A percentile compares a stretch with the other conserved stretches of the same genome.
phyloP scores from a whole-genome alignment of 2,888 invertebrate genomes.

The Yponomeuta malinellus region DNA sequence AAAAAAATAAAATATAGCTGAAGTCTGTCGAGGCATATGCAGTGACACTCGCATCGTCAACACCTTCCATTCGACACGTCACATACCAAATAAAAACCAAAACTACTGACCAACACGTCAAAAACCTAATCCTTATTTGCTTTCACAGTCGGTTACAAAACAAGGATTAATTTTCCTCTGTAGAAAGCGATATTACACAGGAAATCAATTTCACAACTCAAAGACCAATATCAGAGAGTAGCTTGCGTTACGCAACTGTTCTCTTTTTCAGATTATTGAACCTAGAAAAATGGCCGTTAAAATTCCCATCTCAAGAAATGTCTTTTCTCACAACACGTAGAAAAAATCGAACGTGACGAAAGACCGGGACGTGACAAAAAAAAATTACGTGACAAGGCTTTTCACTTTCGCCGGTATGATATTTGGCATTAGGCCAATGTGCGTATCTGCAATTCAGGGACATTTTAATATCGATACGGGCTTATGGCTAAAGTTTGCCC shows the following conservation, averaged over 20 bases:
- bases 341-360: background rate
- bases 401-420: background rate
- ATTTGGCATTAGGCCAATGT: background rate
- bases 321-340: background rate
- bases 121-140: too few species aligned
- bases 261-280: background rate
- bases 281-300: background rate
- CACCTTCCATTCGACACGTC: too few species aligned
- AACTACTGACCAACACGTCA: too few species aligned
- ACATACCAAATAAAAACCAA: too few species aligned
- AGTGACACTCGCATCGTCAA: too few species aligned
- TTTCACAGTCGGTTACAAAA: too few species aligned
- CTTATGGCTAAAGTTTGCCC: background rate
- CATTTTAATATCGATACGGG: background rate
- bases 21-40: too few species aligned
- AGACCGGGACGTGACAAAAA: background rate
- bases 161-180: too few species aligned
- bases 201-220: too few species aligned
- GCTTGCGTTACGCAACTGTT: background rate
- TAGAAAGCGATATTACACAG: too few species aligned
- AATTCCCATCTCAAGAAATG: background rate
- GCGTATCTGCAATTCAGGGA: background rate
- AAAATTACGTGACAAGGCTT: background rate
- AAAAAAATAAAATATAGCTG: too few species aligned
- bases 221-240: too few species aligned